Base-by-base conservation (phyloP, 2,888 invertebrate genomes). In the Ennomos quercinarius region DNA sequence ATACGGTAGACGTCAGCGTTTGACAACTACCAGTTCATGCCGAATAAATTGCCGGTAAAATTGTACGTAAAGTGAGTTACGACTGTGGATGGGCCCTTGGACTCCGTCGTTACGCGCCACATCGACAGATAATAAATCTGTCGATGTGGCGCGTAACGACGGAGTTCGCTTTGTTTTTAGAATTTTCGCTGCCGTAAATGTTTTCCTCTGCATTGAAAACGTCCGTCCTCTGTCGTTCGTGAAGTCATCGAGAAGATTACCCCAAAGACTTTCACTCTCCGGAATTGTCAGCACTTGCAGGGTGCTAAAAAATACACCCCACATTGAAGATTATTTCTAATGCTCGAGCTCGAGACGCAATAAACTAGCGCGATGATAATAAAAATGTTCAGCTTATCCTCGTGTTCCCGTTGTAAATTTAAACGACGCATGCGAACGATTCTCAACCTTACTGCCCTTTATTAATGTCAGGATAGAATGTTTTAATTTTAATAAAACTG, bases 401-500 rank as follows among this genome's bases (percentile, higher is more conserved):
- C 78, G 82, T 83, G 81, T 83, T 82, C 81, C 69, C 78, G 83
- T 80, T 86, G 86, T 87, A 84, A 88, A 86, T 87, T 83, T 83
- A 83, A 84, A 77, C 71, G 68, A 62, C 69, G 73, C 68, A 72
- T 70, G 65, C 78, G 75, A 77, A 77, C 86, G 79, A 86, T 83
- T 87, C 77, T 82, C 82, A 76, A 84, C 86, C 86, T 83, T 86
- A 86, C 71, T 71, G 77, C 80, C 75, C 86, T 86, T 85, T 89
- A 88, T 86, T 88, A 90, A 89, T 84, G 85, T 86, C 84, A 81
- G 78, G 84, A 83, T 83, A 81, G 85, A 84, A 89, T 84, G 80
- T 87, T 92, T 91, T 91, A 90, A 90, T 91, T 91, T 91, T 91
- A 92, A 90, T 91, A 91, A 91, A 90, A 89, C 86, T 85, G 89